Conservation (phyloP, 2,113 vertebrate species). For the Hydrolagus affinis region DNA sequence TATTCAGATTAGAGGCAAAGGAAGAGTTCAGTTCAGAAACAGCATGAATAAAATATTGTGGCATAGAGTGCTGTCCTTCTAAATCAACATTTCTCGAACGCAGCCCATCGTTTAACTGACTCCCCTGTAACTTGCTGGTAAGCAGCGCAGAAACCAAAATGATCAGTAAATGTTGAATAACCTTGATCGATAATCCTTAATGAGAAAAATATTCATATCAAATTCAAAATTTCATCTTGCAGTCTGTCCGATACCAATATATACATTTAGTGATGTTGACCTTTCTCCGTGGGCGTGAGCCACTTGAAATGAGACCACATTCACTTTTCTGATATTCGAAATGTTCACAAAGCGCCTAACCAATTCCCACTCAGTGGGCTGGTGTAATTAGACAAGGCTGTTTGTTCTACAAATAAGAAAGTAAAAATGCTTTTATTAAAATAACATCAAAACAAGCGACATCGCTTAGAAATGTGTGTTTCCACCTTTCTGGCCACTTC, state of each 20-base stretch:
- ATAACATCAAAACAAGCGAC: background rate
- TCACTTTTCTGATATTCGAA: background rate
- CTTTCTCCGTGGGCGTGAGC: background rate
- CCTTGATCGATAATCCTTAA: background rate
- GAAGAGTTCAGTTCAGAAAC: background rate
- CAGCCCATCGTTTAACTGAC: background rate
- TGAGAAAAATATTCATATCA: background rate
- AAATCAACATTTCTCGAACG: background rate
- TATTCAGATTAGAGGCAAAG: background rate
- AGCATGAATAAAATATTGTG: background rate
- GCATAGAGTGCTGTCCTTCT: background rate
- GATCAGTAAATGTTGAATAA: too few species aligned
- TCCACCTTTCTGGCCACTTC: background rate
- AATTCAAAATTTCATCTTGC: background rate
- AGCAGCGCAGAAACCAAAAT: too few species aligned
- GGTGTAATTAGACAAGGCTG: too few species aligned
- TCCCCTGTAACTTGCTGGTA: too few species aligned
- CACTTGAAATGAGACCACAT: too few species aligned
- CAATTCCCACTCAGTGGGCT: background rate
- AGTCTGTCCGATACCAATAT: background rate
- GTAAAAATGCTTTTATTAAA: too few species aligned
- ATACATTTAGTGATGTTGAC: background rate
- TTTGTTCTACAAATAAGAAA: background rate
- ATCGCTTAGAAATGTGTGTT: background rate
- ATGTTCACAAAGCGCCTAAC: background rate